Base-by-base conservation (phyloP, 2,888 invertebrate genomes). In the Helicoverpa assulta region DNA sequence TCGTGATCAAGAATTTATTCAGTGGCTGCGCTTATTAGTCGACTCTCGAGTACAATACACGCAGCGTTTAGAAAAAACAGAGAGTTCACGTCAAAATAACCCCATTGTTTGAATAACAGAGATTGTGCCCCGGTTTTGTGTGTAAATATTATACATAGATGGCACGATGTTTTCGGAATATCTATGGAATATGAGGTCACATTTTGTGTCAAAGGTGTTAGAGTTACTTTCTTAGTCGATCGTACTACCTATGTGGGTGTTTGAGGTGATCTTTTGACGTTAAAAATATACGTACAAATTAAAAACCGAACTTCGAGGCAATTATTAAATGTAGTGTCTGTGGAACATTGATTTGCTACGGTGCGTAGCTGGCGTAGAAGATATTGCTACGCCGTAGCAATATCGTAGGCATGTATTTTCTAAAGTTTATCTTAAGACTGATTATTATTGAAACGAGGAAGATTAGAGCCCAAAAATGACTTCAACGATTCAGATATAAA, bases 1-100 rank as follows among this genome's bases (percentile, higher is more conserved):
- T 89, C 90, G 90, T 90, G 89, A 90, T 91, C 89, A 90, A 88
- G 88, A 90, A 88, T 90, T 92, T 91, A 91, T 91, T 86, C 84
- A 80, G 86, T 71, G 76, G 74, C 81, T 83, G 81, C 76, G 80
- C 86, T 86, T 89, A 89, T 87, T 87, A 89, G 85, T 64, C 65
- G 68, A 82, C 80, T 72, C 76, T 80, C 54, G 57, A 77, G 78
- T 84, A 76, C 76, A 78, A 79, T 80, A 76, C 75, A 68, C 57
- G 53, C 50, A 79, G 80, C 67, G 67, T 70, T 80, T 70, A 75
- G 57, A 69, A 76, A 65, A 76, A 81, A 81, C 72, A 72, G 67
- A 72, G 67, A 68, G 74, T 82, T 83, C 72, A 72, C 71, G 75
- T 75, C 71, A 79, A 80, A 82, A 85, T 82, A 85, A 76, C 75